A percentile compares a stretch with the other conserved stretches of the same genome.
Evolutionary conservation across 2,797 vertebrate genomes (phyloP).

Genomic region (Phyllotis vaccarum): DNA sequence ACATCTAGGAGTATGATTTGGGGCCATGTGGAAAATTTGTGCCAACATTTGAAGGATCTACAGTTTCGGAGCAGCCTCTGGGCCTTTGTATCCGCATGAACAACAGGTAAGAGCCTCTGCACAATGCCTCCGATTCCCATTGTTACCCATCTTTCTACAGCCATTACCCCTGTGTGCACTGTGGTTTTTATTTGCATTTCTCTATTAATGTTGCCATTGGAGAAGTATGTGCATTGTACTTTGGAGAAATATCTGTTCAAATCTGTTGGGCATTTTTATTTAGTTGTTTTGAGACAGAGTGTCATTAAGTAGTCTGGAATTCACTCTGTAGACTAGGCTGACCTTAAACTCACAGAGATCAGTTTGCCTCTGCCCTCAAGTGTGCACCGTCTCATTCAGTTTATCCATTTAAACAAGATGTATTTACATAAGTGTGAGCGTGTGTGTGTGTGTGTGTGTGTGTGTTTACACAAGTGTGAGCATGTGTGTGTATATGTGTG

Average conservation of each 20-base stretch:
- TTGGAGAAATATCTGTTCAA: not conserved
- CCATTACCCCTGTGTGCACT: rapidly evolving
- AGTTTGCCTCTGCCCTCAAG: not conserved
- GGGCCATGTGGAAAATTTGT: not conserved
- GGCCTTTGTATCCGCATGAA: rapidly evolving
- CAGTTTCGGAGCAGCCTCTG: not conserved
- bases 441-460: not conserved
- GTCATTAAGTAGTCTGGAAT: not conserved
- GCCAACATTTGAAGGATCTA: too few species aligned
- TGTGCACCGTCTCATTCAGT: not conserved
- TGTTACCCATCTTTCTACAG: not conserved
- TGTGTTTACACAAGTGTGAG: not conserved
- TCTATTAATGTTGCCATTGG: not conserved
- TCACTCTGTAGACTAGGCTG: not conserved
- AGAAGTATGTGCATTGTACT: not conserved
- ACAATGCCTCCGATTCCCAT: not conserved
- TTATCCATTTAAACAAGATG: not conserved
- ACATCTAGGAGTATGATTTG: not conserved
- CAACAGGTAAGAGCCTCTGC: rapidly evolving
- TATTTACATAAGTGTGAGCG: not conserved
- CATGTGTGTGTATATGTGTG: not conserved
- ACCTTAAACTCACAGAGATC: not conserved
- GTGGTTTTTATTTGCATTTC: not conserved
- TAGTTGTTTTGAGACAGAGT: not conserved
- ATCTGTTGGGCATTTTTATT: not conserved